A percentile compares a stretch with the other conserved stretches of the same genome.
Conservation (phyloP, 1,140 invertebrate genomes). For the Euborellia annulipes region DNA sequence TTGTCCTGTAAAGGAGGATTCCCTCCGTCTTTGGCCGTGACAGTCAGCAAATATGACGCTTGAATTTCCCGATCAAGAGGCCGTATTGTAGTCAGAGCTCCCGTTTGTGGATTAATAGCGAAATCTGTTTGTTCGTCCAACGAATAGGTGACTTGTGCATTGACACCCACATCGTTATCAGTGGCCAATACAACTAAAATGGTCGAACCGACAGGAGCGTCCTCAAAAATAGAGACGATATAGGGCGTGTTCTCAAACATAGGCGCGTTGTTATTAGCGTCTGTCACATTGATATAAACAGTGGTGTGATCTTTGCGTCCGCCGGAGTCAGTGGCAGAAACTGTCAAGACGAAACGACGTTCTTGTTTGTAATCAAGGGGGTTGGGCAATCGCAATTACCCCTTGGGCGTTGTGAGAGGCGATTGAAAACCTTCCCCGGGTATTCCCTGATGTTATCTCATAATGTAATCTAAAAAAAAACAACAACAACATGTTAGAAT, state of each 20-base stretch:
- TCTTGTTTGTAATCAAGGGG: constrained; percentile 75
- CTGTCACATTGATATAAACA: constrained; percentile 84
- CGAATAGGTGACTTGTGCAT: constrained; percentile 57
- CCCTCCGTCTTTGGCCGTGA: constrained; percentile 83
- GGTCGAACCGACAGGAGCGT: constrained; percentile 76
- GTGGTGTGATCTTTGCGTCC: constrained; percentile 73
- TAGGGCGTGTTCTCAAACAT: constrained; percentile 89
- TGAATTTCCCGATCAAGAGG: constrained; percentile 66
- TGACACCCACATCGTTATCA: constrained; percentile 88
- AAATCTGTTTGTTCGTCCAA: constrained; percentile 54
- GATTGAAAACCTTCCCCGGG: constrained; percentile 73
- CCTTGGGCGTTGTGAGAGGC: constrained; percentile 81
- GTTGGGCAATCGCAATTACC: constrained; percentile 77
- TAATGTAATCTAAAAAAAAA: constrained; percentile 70
- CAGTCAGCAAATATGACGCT: constrained; percentile 69
- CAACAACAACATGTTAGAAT: too few species aligned
- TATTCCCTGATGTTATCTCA: constrained; percentile 82
- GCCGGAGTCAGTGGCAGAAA: constrained; percentile 78
- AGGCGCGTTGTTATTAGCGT: constrained; percentile 89
- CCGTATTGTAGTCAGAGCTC: constrained; percentile 73
- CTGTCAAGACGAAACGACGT: constrained; percentile 55
- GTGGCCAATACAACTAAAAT: constrained; percentile 84
- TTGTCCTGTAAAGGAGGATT: constrained; percentile 76
- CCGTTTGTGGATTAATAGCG: constrained; percentile 79
- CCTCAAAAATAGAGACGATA: constrained; percentile 77